A percentile compares a stretch with the other conserved stretches of the same genome.
Conservation (phyloP, 1,140 invertebrate species). For the Elymnias hypermnestra region DNA sequence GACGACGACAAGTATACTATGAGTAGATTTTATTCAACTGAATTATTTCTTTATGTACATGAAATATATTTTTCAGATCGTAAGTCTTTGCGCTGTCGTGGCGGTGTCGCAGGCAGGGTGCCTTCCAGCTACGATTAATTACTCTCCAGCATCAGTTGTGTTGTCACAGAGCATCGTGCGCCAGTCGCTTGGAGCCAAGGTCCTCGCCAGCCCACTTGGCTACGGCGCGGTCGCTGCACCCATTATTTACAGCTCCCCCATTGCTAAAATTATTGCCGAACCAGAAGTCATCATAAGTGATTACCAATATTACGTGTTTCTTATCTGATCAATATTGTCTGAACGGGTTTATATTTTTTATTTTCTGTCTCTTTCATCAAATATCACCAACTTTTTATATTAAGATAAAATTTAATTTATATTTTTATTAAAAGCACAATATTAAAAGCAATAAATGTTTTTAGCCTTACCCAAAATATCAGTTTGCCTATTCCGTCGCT, state of each 20-base stretch:
- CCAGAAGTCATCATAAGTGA: constrained; percentile 42
- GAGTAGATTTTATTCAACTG: neutral
- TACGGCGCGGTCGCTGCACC: constrained; percentile 28
- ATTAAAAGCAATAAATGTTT: no score
- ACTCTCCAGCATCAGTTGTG: constrained; percentile 30
- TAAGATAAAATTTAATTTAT: no score
- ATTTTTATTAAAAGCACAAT: no score
- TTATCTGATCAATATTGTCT: no score
- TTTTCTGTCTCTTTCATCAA: no score
- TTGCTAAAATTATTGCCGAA: constrained; percentile 30
- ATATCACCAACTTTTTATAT: no score
- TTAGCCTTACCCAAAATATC: constrained; percentile 60
- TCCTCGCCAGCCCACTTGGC: constrained; percentile 18
- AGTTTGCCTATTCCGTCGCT: constrained; percentile 73
- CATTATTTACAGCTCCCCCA: constrained; percentile 30
- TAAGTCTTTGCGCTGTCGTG: constrained; percentile 35
- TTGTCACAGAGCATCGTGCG: constrained; percentile 37
- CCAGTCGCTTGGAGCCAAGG: constrained; percentile 14
- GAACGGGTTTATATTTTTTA: no score
- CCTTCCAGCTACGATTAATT: constrained; percentile 26
- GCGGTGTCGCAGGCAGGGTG: constrained; percentile 41
- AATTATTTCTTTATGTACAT: no score
- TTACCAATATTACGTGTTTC: no score
- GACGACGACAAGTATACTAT: no score
- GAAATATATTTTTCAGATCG: constrained; percentile 23